These are phyloP conservation scores for Coelopa frigida DNA, from an alignment of 1,140 invertebrate species.

Conservation along the genomic window DNA sequence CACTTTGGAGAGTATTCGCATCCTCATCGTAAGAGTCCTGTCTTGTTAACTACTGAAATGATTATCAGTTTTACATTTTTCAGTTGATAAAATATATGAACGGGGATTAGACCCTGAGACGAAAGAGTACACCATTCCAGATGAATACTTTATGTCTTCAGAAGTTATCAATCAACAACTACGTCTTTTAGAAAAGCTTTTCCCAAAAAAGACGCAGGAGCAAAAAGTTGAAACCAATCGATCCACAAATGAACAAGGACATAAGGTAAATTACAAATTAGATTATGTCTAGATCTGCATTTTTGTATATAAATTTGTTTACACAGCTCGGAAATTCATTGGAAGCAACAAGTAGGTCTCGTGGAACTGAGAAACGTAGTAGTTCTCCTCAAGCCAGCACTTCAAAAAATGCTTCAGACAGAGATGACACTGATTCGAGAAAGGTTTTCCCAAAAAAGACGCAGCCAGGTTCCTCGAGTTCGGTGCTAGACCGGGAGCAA, in stretches of 20 bases:
- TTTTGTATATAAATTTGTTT: background rate
- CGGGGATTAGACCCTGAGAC: conserved; percentile 29
- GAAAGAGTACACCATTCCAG: conserved; percentile 46
- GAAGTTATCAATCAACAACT: conserved; percentile 50
- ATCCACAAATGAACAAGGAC: background rate
- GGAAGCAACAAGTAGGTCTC: background rate
- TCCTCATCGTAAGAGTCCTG: conserved; percentile 57
- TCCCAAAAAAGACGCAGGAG: conserved; percentile 18
- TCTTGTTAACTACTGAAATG: conserved; percentile 19
- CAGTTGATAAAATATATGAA: conserved; percentile 49
- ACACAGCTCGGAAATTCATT: background rate
- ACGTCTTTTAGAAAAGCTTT: conserved; percentile 42
- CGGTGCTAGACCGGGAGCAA: too few relatives aligned
- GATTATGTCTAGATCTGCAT: too few relatives aligned
- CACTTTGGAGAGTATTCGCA: conserved; percentile 76
- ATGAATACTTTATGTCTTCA: conserved; percentile 36
- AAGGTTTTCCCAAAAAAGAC: too few relatives aligned
- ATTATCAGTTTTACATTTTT: conserved; percentile 23
- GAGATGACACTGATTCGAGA: conserved; percentile 27
- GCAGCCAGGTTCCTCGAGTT: too few relatives aligned
- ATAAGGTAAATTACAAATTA: background rate
- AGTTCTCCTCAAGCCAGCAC: background rate
- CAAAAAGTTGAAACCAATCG: conserved; percentile 7
- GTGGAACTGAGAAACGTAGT: background rate
- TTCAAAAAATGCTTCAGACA: background rate